Evolutionary conservation across 2,797 vertebrate genomes (phyloP), one percentile per base, ranked within the genome.

Genomic region (Poeciliopsis paucimaculata): DNA sequence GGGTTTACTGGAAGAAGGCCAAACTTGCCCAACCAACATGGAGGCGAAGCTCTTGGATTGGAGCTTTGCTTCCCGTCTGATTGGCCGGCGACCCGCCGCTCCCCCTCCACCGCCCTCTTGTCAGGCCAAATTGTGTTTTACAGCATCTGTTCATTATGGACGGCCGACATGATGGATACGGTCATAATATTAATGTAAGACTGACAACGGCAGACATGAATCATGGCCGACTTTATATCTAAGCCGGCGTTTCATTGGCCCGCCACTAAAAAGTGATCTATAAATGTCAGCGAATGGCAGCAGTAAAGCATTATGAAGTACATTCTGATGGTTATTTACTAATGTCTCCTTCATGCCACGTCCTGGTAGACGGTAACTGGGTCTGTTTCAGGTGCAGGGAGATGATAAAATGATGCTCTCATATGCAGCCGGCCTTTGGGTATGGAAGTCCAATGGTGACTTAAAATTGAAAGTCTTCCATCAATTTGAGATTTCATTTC

Each of bases 121-220:
- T 92, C 93, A 92, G 84, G 91, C 92, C 94, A 95, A 95, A 95
- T 93, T 89, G 93, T 94, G 90, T 95, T 96, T 96, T 96, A 96
- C 93, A 91, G 94, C 94, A 93, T 94, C 92, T 93, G 93, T 94
- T 95, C 92, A 93, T 96, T 95, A 96, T 94, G 92, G 94, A 95
- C 93, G 95, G 94, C 89, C 90, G 81, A 91, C 93, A 94, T 96
- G 95, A 96, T 95, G 94, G 95, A 96, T 96, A 93, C 86, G 95
- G 94, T 95, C 95, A 95, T 96, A 95, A 96, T 95, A 96, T 96
- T 96, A 96, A 96, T 95, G 94, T 93, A 95, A 95, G 93, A 95
- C 93, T 95, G 95, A 96, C 95, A 43, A 94, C 93, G 84, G 92
- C 88, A 90, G 90, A 94, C 94, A 95, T 96, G 95, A 96, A 95